Evolutionary conservation across 2,797 vertebrate species (phyloP), one percentile per base, ranked within the genome.

Genomic region (Helicolenus hilgendorfi): DNA sequence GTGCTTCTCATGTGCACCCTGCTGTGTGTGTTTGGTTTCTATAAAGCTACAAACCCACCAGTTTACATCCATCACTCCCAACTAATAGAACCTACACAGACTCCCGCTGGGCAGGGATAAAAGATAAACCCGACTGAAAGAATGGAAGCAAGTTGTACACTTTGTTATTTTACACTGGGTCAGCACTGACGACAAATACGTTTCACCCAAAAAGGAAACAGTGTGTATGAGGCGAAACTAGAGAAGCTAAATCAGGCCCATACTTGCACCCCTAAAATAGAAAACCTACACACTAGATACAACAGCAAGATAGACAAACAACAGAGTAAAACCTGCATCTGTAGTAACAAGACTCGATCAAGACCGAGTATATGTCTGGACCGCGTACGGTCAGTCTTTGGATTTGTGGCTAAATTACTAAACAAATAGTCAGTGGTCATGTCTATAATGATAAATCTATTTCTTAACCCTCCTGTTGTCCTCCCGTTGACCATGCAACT

Each of bases 1-100:
- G 26, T 45, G 67, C 64, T 35, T 64, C 35, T 26, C 38, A 45
- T 72, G 38, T 14, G 7, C 69, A 69, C 38, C 64, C 67, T 5
- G 15, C 27, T 56, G 70, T 20, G 31, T 55, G 49, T 70, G 70
- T 36, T 11, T 58, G 11, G 26, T 31, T 29, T 60, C 29, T 33
- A 26, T 38, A 14, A 11, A 36, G 53, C 63, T 67, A 53, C 36
- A 36, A 56, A 69, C 62, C 56, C 59, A 53, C 35, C 60, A 71
- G 56, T 77, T 38, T 3, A 27, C 59, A 82, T 79, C 76, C 85
- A 14, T 79, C 62, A 36, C 35, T 41, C 41, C 5, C 69, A 71
- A 18, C 55, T 33, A 80, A 59, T 11, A 38, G 63, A 70, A 24
- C 53, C 60, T 11, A 10, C 35, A 9, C 27, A 26, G 63, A 29